Percentiles rank a stretch among this genome's conserved stretches.
Conservation (phyloP, 2,113 vertebrate genomes). For the Zootoca vivipara region DNA sequence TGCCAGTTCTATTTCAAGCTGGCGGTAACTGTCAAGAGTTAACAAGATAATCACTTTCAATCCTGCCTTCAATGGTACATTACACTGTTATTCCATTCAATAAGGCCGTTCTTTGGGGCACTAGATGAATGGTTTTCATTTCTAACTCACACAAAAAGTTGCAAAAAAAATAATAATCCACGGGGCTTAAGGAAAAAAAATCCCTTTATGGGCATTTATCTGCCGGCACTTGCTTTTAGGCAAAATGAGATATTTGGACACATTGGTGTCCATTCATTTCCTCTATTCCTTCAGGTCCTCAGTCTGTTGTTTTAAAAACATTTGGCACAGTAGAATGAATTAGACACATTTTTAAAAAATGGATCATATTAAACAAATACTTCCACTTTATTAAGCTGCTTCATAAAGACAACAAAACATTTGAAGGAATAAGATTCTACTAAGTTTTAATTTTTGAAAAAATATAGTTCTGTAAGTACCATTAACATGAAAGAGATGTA, state of each 20-base stretch:
- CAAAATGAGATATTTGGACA: conserved; percentile 89
- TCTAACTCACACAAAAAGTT: conserved; percentile 85
- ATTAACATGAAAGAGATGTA: conserved; percentile 23
- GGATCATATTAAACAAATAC: conserved; percentile 39
- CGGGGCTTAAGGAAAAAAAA: conserved; percentile 83
- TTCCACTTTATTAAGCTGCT: background rate
- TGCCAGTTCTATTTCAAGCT: conserved; percentile 95
- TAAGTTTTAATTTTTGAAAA: conserved; percentile 21
- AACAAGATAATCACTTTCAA: conserved; percentile 99
- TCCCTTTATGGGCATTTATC: conserved; percentile 87
- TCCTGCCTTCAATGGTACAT: conserved; percentile 95
- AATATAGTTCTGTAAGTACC: background rate
- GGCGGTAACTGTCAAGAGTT: conserved; percentile 98
- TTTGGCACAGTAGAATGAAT: conserved; percentile 66
- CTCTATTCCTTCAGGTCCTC: conserved; percentile 79
- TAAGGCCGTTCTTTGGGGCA: conserved; percentile 88
- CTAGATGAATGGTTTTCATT: conserved; percentile 89
- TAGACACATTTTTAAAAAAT: conserved; percentile 39
- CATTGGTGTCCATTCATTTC: conserved; percentile 84
- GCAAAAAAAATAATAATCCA: conserved; percentile 75
- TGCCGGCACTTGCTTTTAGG: conserved; percentile 89
- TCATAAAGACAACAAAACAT: rapidly evolving
- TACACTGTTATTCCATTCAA: conserved; percentile 93
- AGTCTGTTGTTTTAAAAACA: conserved; percentile 66
- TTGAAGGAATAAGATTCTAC: background rate